Evolutionary conservation across 1,140 invertebrate species (phyloP), one percentile per base, ranked within the genome.

Genomic region (Drosophila nannoptera): DNA sequence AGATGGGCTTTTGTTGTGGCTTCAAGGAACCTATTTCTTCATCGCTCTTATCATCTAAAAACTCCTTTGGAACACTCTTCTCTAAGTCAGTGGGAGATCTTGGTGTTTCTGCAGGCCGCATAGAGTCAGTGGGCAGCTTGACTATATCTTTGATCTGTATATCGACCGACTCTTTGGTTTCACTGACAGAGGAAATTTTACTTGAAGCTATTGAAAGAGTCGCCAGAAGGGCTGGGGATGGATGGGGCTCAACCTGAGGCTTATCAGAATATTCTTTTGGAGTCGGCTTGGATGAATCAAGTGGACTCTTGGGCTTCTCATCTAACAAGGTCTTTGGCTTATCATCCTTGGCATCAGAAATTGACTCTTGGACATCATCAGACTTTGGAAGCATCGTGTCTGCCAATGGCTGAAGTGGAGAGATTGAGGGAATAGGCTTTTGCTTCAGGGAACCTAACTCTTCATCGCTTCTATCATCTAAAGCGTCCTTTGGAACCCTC

Each of bases 41-140:
- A 16, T 54, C 49, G 38, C 50, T 61, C 29, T 68, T 35, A 22
- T 55, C 42, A 16, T 61, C 55, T 14, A 56, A 61, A 31, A 32
- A 59, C 2, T 45, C 45, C 9, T 31, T 59, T 7, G 48, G 14
- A 35, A 7, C 11, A 16, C 6, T 35, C 16, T 65, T 71, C 4
- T 8, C 11, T 54, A 14, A 29, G n/a, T 62, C 63, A 46, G 55
- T 38, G 32, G 56, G 33, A 2, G 40, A 46, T 31, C 54, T 66
- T 5, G 54, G 48, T 35, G 54, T 38, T 14, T 65, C 42, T 45
- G 36, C 14, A 9, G 43, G 7, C 36, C 33, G 36, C 7, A 48
- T 4, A 4, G 43, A 12, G 29, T 35, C 42, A 8, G 11, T 36
- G 7, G 54, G 38, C 12, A 5, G 6, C 22, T 33, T 56, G 2